Conservation (phyloP, 2,113 vertebrate genomes). For the Dolichotis patagonum region DNA sequence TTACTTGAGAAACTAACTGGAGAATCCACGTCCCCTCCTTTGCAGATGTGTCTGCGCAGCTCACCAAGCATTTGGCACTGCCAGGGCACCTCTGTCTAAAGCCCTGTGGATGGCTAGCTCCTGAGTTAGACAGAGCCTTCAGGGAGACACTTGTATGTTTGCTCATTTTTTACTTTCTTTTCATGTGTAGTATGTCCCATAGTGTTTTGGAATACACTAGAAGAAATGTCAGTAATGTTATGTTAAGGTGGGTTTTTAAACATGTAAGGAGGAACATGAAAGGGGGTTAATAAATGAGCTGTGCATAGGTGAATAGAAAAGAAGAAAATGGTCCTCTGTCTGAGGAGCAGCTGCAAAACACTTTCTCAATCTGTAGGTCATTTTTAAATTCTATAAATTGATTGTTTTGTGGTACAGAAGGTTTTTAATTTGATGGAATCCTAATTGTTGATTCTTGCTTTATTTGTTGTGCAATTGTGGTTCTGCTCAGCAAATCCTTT, state of each 20-base stretch:
- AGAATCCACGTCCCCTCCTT: conserved; percentile 51
- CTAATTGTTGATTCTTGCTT: not conserved
- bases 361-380: not conserved
- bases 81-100: conserved; percentile 95
- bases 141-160: not conserved
- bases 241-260: not conserved
- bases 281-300: not conserved
- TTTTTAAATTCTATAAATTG: not conserved
- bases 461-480: not conserved
- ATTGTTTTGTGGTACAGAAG: not conserved
- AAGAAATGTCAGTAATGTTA: not conserved
- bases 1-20: not conserved
- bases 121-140: conserved; percentile 88
- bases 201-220: not conserved
- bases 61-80: conserved; percentile 91
- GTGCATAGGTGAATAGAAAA: not conserved
- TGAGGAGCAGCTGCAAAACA: not conserved
- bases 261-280: not conserved
- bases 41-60: conserved; percentile 95
- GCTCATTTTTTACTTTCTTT: not conserved
- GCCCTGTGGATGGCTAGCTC: conserved; percentile 98
- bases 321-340: not conserved
- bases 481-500: not conserved
- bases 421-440: not conserved
- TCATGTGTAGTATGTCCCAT: not conserved